Conservation (phyloP, 1,140 invertebrate genomes). For the Bombus superbus region DNA sequence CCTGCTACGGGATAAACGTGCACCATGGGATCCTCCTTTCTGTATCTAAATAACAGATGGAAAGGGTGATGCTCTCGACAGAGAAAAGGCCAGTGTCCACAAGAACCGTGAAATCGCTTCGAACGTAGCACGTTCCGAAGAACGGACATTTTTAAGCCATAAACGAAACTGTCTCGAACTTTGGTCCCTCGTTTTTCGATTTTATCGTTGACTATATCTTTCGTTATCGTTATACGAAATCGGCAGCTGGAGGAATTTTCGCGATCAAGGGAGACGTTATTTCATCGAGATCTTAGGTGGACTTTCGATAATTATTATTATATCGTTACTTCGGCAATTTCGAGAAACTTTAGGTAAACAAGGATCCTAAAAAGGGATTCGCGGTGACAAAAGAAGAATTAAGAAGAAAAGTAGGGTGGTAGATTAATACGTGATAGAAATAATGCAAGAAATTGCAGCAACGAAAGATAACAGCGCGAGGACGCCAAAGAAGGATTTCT, state of each 20-base stretch:
- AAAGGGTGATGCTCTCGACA: conserved; percentile 26
- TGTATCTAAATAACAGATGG: conserved; percentile 55
- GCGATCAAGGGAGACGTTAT: no score
- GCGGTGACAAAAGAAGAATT: not conserved
- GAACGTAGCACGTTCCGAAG: not conserved
- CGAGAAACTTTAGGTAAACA: no score
- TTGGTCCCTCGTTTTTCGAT: not conserved
- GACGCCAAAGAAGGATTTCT: no score
- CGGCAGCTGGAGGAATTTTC: not conserved
- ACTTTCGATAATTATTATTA: no score
- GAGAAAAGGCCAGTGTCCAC: conserved; percentile 16
- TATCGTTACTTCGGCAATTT: not conserved
- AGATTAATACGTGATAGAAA: no score
- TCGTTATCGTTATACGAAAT: not conserved
- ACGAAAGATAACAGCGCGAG: not conserved
- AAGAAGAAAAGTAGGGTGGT: not conserved
- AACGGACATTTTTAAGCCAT: no score
- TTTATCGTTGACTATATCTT: not conserved
- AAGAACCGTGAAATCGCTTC: conserved; percentile 1
- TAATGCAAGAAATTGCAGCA: no score
- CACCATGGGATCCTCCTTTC: conserved; percentile 13
- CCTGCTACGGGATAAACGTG: conserved; percentile 12
- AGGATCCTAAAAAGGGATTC: not conserved
- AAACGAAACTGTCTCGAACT: not conserved
- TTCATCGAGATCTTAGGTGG: no score